Evolutionary conservation across 2,797 vertebrate species (phyloP).

Genomic region (Peromyscus eremicus): DNA sequence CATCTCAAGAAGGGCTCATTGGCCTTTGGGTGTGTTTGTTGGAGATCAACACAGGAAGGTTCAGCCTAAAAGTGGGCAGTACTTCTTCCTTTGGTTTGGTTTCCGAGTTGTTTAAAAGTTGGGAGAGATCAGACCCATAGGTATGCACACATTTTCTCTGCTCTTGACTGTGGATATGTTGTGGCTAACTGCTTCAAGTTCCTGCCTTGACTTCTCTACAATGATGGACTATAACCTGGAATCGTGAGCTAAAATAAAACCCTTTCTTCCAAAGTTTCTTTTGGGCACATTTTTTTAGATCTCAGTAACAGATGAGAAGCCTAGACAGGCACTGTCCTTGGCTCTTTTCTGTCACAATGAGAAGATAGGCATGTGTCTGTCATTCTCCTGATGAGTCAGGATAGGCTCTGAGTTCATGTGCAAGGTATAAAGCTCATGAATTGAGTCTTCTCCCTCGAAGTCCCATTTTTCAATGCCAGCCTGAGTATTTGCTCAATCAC

Average conservation of each 20-base stretch:
- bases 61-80: not conserved
- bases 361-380: not conserved
- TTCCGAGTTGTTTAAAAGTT: not conserved
- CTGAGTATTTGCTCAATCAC: not conserved
- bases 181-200: not conserved
- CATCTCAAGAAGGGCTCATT: not conserved
- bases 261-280: not conserved
- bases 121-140: not conserved
- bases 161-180: not conserved
- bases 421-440: not conserved
- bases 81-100: no score
- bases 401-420: not conserved
- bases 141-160: not conserved
- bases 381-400: not conserved
- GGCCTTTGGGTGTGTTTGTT: not conserved
- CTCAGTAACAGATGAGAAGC: not conserved
- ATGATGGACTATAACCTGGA: not conserved
- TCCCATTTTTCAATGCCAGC: not conserved
- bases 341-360: not conserved
- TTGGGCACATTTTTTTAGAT: not conserved
- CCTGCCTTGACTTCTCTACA: not conserved
- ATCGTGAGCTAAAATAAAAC: not conserved
- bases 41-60: not conserved
- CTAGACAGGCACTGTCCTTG: not conserved
- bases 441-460: no score